Evolutionary conservation across 2,888 invertebrate species (phyloP).

Genomic region (Myathropa florea): DNA sequence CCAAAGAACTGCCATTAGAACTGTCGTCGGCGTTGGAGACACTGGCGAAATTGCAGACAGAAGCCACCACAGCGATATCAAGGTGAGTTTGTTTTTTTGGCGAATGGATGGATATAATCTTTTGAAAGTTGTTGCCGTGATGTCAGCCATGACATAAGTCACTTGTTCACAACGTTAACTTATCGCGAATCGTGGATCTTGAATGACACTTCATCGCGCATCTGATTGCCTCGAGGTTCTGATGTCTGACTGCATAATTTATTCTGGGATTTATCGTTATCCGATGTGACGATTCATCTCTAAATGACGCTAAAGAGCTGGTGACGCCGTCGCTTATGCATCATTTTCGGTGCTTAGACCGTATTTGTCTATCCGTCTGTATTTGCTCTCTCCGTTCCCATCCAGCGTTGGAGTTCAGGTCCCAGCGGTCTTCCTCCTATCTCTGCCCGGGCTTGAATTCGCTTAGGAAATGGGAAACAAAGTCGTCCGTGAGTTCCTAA

Average conservation of each 20-base stretch:
- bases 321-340: no score
- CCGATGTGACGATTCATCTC: no score
- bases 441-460: no score
- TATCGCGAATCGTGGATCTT: neutral
- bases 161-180: neutral
- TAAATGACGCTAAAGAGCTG: no score
- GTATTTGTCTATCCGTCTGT: no score
- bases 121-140: neutral
- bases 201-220: neutral
- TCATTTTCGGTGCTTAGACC: no score
- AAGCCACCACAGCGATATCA: constrained; percentile 91
- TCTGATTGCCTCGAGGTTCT: neutral
- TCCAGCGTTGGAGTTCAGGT: no score
- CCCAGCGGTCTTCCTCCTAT: no score
- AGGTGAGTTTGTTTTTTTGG: constrained; percentile 80
- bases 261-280: neutral
- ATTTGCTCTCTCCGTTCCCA: no score
- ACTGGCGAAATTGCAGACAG: constrained; percentile 87
- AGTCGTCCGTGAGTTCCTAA: no score
- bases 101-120: neutral
- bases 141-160: neutral
- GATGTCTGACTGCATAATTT: neutral
- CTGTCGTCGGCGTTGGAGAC: constrained; percentile 89
- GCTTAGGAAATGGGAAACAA: no score
- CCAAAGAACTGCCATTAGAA: constrained; percentile 87